A percentile compares a stretch with the other conserved stretches of the same genome.
Conservation (phyloP, 2,797 vertebrate genomes). For the Sardinella longiceps region DNA sequence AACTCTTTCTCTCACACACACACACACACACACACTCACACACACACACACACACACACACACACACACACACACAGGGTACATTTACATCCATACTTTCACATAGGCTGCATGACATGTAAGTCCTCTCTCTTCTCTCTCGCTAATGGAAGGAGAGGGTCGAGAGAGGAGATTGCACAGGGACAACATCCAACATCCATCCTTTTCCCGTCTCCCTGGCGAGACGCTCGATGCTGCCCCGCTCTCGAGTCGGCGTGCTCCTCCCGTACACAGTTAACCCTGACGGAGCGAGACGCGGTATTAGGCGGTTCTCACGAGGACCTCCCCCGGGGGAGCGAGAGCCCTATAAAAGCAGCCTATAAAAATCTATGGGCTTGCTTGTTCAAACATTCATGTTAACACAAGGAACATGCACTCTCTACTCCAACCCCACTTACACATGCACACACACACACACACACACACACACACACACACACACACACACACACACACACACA, state of each 20-base stretch:
- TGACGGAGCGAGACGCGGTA: constrained; percentile 19
- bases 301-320: constrained; percentile 24
- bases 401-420: not conserved
- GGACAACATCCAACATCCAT: not conserved
- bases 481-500: not conserved
- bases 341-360: constrained; percentile 36
- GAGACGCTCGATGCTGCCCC: too few relatives aligned
- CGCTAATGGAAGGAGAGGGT: not conserved
- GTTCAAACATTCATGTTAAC: constrained; percentile 42
- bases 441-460: not conserved
- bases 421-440: not conserved
- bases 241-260: not conserved
- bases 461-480: not conserved
- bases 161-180: not conserved
- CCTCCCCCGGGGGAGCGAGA: constrained; percentile 31
- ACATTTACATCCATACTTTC: not conserved
- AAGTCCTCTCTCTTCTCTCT: not conserved
- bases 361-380: constrained; percentile 39
- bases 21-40: not conserved
- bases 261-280: constrained; percentile 30
- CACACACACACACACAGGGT: not conserved
- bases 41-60: not conserved
- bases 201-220: not conserved
- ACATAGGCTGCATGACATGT: not conserved
- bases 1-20: not conserved